These are phyloP conservation scores for Mystacides longicornis DNA, from an alignment of 2,888 invertebrate genomes.

Conservation along the genomic window DNA sequence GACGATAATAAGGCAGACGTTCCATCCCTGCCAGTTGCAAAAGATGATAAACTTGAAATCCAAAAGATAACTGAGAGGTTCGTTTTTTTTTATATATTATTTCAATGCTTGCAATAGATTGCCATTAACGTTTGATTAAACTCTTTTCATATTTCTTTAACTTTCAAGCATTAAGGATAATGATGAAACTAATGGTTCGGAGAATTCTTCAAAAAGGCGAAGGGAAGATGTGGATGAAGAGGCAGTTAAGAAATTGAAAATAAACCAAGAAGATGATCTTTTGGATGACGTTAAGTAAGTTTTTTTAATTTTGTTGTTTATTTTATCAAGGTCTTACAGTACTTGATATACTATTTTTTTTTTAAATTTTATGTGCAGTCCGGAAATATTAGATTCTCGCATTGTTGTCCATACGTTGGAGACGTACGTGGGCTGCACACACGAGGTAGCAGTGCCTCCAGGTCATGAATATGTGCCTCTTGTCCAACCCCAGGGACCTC, in stretches of 20 bases:
- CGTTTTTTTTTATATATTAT: background rate
- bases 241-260: constrained; percentile 27
- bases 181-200: constrained; percentile 5
- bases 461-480: constrained; percentile 68
- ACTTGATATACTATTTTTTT: background rate
- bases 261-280: constrained; percentile 33
- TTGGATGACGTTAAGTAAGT: constrained; percentile 26
- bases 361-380: constrained; percentile 40
- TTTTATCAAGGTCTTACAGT: background rate
- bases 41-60: too few relatives aligned
- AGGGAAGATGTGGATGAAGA: constrained; percentile 23
- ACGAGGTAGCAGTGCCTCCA: constrained; percentile 93
- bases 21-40: background rate
- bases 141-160: background rate
- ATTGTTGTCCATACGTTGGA: constrained; percentile 85
- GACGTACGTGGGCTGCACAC: constrained; percentile 87
- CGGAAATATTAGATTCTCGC: constrained; percentile 69
- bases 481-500: constrained; percentile 52
- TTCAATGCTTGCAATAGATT: background rate
- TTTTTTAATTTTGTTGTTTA: constrained; percentile 8
- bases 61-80: background rate
- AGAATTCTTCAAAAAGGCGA: constrained; percentile 13
- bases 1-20: constrained; percentile 14
- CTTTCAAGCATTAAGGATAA: constrained; percentile 5
- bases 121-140: background rate